Base-by-base conservation (phyloP, 1,140 invertebrate genomes). In the Pachypeltis micranthus region DNA sequence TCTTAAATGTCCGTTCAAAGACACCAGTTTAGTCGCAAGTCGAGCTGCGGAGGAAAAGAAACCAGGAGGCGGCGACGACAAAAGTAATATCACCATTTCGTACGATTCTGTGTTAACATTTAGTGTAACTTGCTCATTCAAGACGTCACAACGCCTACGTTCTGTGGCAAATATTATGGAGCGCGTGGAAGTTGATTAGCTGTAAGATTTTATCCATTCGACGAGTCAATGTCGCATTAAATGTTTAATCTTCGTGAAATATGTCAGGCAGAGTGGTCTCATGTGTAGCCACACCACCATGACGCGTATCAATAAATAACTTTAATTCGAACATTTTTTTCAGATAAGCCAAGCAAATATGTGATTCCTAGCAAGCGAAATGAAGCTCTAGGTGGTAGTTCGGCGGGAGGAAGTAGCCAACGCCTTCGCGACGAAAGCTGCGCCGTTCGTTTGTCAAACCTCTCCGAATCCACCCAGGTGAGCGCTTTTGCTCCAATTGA, bases 361-460 rank as follows among this genome's bases (percentile, higher is more conserved):
- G 84, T 97, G 16, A 90, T 93, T 4, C 93, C 93, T 21, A 87
- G 83, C 72, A 74, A 94, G 73, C 82, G 93, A 64, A 92, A 94
- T 64, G 91, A 89, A 26, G 21, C 47, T 21, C 7, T n/a, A 21
- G 85, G 83, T 2, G 80, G 77, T 21, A 79, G 77, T 68, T 83
- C 84, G 68, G 77, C 86, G 62, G 82, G 88, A 59, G 85, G n/a
- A n/a, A n/a, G n/a, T n/a, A n/a, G 93, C 70, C 79, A 85, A 81
- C 75, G 81, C 31, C 78, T 85, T 61, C 80, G 85, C 10, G 82
- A 85, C 72, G 91, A 96, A 69, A 59, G 55, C 28, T 59, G 14
- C 31, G 96, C 95, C 12, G 96, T 98, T 67, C 83, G 95, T 67
- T 96, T 99, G 54, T 97, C 95, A 2, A 99, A 99, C 76, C 77